A percentile compares a stretch with the other conserved stretches of the same genome.
These are phyloP conservation scores for Eunapius fragilis DNA, from an alignment of 37 sponge, comb jelly and placozoan species.

Conservation along the genomic window DNA sequence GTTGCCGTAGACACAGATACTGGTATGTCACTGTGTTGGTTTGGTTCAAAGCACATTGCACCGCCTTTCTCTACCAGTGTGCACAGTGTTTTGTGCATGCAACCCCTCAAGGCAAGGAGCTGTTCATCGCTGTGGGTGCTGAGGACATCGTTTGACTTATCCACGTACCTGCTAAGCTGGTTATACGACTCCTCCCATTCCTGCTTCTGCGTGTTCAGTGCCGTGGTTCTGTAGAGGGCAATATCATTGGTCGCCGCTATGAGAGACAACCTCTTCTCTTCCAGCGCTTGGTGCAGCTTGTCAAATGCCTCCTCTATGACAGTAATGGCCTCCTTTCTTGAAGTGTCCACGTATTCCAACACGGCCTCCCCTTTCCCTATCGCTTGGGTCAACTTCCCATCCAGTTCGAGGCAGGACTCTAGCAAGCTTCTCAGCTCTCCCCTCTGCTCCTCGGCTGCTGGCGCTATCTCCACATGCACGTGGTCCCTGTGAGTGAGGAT, in stretches of 20 bases:
- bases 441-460: background rate
- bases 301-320: constrained; percentile 1
- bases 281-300: constrained; percentile 3
- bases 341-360: background rate
- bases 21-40: constrained; percentile 11
- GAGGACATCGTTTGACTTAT: background rate
- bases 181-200: background rate
- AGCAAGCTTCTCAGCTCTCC: background rate
- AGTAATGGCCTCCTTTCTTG: background rate
- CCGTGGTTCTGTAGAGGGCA: background rate
- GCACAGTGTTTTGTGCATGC: background rate
- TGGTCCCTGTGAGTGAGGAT: constrained; percentile 14
- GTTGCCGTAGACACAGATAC: background rate
- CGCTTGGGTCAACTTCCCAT: background rate
- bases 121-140: constrained; percentile 2
- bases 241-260: background rate
- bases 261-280: background rate
- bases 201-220: background rate
- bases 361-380: background rate
- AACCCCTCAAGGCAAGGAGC: background rate
- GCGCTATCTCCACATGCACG: background rate
- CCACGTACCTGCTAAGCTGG: background rate
- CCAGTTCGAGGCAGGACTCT: background rate
- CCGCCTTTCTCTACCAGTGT: background rate
- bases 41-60: background rate